A percentile compares a stretch with the other conserved stretches of the same genome.
Conservation (phyloP, 2,888 invertebrate species). For the Nephrotoma guestfalica region DNA sequence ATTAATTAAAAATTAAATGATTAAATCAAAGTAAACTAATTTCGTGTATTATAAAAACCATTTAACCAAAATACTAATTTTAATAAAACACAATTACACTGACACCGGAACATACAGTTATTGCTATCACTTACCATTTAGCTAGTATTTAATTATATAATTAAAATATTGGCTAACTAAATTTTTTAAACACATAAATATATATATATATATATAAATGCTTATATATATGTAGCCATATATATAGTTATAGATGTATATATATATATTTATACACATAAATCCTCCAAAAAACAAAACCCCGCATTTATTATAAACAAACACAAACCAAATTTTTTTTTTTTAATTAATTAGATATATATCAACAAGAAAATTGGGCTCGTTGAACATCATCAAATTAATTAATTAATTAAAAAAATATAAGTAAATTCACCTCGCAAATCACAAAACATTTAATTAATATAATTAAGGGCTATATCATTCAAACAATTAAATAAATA, state of each 20-base stretch:
- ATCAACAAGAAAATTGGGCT: not conserved
- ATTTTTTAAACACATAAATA: not conserved
- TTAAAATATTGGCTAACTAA: constrained; percentile 10
- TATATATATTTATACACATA: too few species aligned
- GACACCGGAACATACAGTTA: constrained; percentile 36
- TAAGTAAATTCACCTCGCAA: not conserved
- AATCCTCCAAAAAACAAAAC: constrained; percentile 4
- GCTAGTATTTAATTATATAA: constrained; percentile 24
- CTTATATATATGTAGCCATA: too few species aligned
- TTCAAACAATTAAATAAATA: not conserved
- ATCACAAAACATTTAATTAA: not conserved
- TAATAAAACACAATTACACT: constrained; percentile 25
- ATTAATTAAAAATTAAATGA: constrained; percentile 1
- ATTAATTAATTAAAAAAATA: not conserved
- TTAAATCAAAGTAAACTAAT: constrained; percentile 4
- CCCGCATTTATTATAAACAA: constrained; percentile 4
- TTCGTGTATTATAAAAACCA: not conserved
- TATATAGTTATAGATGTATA: too few species aligned
- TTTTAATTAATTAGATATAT: not conserved
- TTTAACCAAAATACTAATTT: constrained; percentile 1
- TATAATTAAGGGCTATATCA: not conserved
- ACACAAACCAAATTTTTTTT: not conserved
- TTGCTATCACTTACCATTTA: constrained; percentile 32
- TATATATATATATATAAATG: too few species aligned
- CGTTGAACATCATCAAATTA: not conserved